Evolutionary conservation across 2,113 vertebrate species (phyloP), one percentile per base, ranked within the genome.

Genomic region (Neotoma lepida): DNA sequence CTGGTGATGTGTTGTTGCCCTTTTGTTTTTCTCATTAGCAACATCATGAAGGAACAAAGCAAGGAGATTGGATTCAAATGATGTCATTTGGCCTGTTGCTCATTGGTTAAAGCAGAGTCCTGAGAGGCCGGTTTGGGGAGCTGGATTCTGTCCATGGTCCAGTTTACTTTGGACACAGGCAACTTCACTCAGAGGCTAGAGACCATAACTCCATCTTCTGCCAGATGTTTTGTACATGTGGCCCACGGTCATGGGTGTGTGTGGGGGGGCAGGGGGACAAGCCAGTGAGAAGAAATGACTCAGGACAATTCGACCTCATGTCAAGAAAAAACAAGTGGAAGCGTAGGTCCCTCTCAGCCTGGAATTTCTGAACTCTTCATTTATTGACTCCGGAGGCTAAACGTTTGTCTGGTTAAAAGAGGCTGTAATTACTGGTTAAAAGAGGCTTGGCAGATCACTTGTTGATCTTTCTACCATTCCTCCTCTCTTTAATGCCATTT

Each of bases 1-100:
- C 74, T 74, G 28, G 56, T 63, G 71, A 61, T 76, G 73, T 85
- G 58, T 35, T 95, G 46, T 93, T 93, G 49, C 28, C 30, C 58
- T 93, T 94, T 96, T 89, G 44, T 85, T 96, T 92, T 96, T 49
- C 73, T 94, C 66, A 92, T 51, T 91, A 58, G 68, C 58, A 56
- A 56, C 51, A 77, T 76, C 30, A n/a, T 73, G 73, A 24, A 35
- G 35, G 20, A 89, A 54, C 33, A 92, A 90, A n/a, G 81, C 46
- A 96, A 91, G 58, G 41, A 91, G 71, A 91, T 87, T 74, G 86
- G 91, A 94, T 95, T 94, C 85, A 91, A 97, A 86, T 91, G 92
- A 96, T 33, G 81, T 95, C 90, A 90, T 86, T 49, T 95, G 85
- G 85, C 85, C 61, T 28, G 61, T 78, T 20, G 15, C 51, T 96